Conservation (phyloP, 2,797 vertebrate species). For the Hylomyscus alleni region DNA sequence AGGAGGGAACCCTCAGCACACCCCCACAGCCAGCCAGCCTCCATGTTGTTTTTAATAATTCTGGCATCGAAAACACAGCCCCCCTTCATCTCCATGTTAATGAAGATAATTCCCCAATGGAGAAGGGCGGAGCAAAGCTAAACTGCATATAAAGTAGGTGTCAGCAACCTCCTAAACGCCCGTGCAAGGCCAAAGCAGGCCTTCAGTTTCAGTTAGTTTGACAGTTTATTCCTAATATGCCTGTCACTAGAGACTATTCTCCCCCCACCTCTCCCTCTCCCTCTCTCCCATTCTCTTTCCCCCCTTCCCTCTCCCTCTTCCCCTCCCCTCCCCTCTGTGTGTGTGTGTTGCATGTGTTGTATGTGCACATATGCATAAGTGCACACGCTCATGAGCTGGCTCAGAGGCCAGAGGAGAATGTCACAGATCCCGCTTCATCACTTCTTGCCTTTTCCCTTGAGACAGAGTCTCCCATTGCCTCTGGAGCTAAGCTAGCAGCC, state of each 20-base stretch:
- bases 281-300: accelerated
- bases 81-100: constrained; percentile 26
- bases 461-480: background rate
- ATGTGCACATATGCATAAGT: background rate
- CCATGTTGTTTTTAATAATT: background rate
- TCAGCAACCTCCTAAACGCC: background rate
- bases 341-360: background rate
- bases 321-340: too few relatives aligned
- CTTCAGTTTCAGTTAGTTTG: background rate
- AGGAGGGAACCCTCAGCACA: background rate
- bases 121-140: background rate
- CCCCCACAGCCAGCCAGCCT: background rate
- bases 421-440: background rate
- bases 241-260: background rate
- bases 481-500: background rate
- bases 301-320: accelerated
- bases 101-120: background rate
- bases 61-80: background rate
- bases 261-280: background rate
- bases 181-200: accelerated
- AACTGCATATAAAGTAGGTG: background rate
- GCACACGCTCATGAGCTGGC: background rate
- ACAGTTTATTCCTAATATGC: background rate
- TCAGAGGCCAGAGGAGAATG: background rate
- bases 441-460: background rate